Evolutionary conservation across 2,797 vertebrate species (phyloP), one percentile per base, ranked within the genome.

Genomic region (Betta splendens): DNA sequence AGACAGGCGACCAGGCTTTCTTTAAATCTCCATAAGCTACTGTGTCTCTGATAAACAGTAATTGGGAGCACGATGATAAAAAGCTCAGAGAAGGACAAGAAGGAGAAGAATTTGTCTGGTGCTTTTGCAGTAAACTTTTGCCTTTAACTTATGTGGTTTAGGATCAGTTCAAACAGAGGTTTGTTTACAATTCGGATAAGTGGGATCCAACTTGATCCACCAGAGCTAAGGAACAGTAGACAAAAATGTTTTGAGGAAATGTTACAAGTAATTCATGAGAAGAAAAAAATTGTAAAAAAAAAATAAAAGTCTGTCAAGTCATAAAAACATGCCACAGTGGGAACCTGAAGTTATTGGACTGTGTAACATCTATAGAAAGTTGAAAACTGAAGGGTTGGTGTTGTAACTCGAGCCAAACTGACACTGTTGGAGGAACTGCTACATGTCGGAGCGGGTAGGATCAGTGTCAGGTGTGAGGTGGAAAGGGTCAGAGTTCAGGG

Each of bases 91-190:
- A 26, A 52, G 40, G 39, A 40, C n/a, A 31, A 36, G 4, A 52
- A 29, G 21, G 31, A 77, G 76, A 79, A 79, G 51, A 35, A 47
- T 72, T 49, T 17, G 4, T 29, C 29, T n/a, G n/a, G n/a, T n/a
- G n/a, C n/a, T n/a, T 10, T 37, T 1, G 2, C 5, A 7, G 20
- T n/a, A n/a, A 10, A 1, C 16, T 15, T n/a, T 45, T 44, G 37
- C 23, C 9, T 8, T 49, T 15, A 26, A 0, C 9, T 51, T 26
- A 45, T 17, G 36, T 29, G 53, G 61, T 65, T 69, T 28, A 50
- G 28, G 9, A 23, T 4, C 5, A 16, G 3, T 57, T 33, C n/a
- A 33, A 20, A 17, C 46, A 22, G 17, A 54, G 28, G 18, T 61
- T 40, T 25, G 13, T 4, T 43, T 4, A 6, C 60, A 39, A 18